Percentiles rank a stretch among this genome's conserved stretches.
Conservation (phyloP, 1,140 invertebrate genomes). For the Eriocheir sinensis region DNA sequence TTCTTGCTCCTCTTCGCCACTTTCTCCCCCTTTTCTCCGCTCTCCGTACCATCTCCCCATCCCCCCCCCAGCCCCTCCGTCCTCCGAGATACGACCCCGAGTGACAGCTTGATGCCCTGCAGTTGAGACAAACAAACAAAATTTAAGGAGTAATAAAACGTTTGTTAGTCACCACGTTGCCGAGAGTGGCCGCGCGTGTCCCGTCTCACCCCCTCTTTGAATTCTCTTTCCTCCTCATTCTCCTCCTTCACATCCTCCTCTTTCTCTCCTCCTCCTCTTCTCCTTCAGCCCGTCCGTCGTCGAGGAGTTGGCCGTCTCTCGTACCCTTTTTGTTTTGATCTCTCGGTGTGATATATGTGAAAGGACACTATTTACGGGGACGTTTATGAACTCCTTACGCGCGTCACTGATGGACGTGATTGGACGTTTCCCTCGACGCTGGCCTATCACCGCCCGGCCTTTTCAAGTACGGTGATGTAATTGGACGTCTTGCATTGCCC, state of each 20-base stretch:
- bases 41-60: not conserved
- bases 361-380: not conserved
- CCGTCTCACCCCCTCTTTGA: not conserved
- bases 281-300: not conserved
- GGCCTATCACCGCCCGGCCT: conserved; percentile 30
- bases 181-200: not conserved
- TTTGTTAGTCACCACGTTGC: not conserved
- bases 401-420: conserved; percentile 34
- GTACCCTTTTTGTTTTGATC: conserved; percentile 49
- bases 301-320: conserved; percentile 12
- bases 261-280: not conserved
- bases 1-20: not conserved
- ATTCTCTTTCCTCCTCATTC: not conserved
- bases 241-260: not conserved
- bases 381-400: conserved; percentile 47
- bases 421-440: conserved; percentile 37
- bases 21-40: not conserved
- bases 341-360: conserved; percentile 30
- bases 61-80: not conserved
- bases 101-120: conserved; percentile 19
- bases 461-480: conserved; percentile 24
- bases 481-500: conserved; percentile 37
- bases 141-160: conserved; percentile 35
- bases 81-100: not conserved
- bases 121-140: conserved; percentile 44